Evolutionary conservation across 2,888 invertebrate species (phyloP).

Genomic region (Gari tellinella): DNA sequence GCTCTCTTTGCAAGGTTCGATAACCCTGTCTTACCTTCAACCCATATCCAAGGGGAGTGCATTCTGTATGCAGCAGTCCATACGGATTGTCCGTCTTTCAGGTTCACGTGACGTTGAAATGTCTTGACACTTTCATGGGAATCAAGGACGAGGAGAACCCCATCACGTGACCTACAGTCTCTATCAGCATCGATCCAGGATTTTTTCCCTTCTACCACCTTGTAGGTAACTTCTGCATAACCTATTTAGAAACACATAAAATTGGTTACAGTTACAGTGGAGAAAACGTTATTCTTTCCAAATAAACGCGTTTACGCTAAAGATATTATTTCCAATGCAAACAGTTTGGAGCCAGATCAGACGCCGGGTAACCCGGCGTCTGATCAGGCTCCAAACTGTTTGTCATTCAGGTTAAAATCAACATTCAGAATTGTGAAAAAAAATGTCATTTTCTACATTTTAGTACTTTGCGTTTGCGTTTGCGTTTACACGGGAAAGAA

Average conservation of each 20-base stretch:
- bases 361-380: too few species aligned
- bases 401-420: too few species aligned
- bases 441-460: too few species aligned
- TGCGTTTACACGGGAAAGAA: too few species aligned
- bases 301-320: too few species aligned
- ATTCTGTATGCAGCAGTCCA: conserved; percentile 58
- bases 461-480: too few species aligned
- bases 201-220: conserved; percentile 16
- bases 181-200: conserved; percentile 43
- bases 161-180: conserved; percentile 52
- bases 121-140: conserved; percentile 28
- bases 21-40: conserved; percentile 43
- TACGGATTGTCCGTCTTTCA: conserved; percentile 27
- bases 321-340: too few species aligned
- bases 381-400: too few species aligned
- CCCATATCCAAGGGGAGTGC: conserved; percentile 60
- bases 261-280: too few species aligned
- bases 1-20: not conserved
- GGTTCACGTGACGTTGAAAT: conserved; percentile 31
- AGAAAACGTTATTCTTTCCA: too few species aligned
- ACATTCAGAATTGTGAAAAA: too few species aligned
- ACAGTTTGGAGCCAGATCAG: too few species aligned
- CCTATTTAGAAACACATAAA: not conserved
- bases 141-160: conserved; percentile 42
- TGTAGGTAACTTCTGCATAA: conserved; percentile 7